Evolutionary conservation across 1,140 invertebrate species (phyloP).

Genomic region (Ericerus pela): DNA sequence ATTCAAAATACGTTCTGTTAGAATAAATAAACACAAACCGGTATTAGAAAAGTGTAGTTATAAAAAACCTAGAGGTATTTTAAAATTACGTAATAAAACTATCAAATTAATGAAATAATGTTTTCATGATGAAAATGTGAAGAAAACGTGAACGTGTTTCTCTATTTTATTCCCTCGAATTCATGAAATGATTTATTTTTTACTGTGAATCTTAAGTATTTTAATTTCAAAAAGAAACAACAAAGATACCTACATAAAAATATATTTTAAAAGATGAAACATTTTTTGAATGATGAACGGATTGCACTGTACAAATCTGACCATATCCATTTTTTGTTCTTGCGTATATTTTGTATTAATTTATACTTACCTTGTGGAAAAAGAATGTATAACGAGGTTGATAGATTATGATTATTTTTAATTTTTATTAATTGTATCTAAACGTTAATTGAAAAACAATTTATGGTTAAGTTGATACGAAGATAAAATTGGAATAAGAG

Average conservation of each 20-base stretch:
- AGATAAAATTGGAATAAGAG: too few species aligned
- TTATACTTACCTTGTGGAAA: too few species aligned
- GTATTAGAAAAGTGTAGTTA: background rate
- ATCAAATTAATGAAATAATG: background rate
- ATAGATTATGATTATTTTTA: too few species aligned
- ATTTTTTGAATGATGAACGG: background rate
- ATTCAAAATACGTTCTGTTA: background rate
- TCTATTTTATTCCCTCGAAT: background rate
- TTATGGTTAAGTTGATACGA: too few species aligned
- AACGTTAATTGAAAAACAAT: too few species aligned
- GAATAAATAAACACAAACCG: background rate
- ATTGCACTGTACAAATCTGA: slow-evolving; percentile 4
- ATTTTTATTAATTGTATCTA: too few species aligned
- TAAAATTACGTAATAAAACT: slow-evolving; percentile 2
- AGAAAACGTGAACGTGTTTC: background rate
- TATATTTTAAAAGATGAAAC: too few species aligned
- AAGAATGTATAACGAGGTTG: too few species aligned
- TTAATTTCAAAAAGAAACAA: too few species aligned
- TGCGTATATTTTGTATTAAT: background rate
- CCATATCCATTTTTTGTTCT: slow-evolving; percentile 4
- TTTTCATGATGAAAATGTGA: background rate
- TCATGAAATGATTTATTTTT: background rate
- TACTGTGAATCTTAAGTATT: background rate
- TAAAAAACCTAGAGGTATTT: background rate
- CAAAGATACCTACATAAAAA: too few species aligned